Percentiles rank a stretch among this genome's conserved stretches.
These are phyloP conservation scores for Anarhynchus alexandrinus DNA, from an alignment of 2,113 vertebrate genomes.

Conservation along the genomic window DNA sequence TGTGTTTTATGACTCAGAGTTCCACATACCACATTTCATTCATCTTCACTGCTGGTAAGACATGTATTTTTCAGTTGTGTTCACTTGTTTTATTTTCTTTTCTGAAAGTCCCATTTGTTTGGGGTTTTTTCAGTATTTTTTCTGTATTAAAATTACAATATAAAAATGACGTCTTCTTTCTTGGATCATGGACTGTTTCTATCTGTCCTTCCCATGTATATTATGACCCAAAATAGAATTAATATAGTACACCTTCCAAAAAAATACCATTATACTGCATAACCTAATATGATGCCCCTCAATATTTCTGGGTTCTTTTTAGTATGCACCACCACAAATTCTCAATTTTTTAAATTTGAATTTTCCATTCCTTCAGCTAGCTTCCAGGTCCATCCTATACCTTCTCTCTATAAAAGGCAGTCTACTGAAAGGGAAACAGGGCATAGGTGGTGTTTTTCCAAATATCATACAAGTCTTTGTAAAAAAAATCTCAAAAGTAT, in stretches of 20 bases:
- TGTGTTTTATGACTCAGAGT: neutral
- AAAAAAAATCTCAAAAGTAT: neutral
- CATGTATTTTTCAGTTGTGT: neutral
- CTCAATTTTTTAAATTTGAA: neutral
- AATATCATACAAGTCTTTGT: neutral
- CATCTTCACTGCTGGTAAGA: neutral
- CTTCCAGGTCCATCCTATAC: neutral
- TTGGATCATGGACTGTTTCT: neutral
- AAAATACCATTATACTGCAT: neutral
- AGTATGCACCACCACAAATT: neutral
- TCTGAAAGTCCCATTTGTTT: neutral
- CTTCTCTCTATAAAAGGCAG: neutral
- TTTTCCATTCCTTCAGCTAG: neutral
- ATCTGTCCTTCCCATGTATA: neutral
- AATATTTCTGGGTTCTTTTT: neutral
- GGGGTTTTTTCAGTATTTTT: neutral
- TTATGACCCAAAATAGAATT: neutral
- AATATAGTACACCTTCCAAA: neutral
- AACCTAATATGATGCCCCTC: neutral
- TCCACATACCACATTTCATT: neutral
- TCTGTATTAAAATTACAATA: neutral
- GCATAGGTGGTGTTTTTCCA: neutral
- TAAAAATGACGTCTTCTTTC: neutral
- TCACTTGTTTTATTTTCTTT: neutral
- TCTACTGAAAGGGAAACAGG: neutral